These are phyloP conservation scores for Protobothrops mucrosquamatus DNA, from an alignment of 2,113 vertebrate species.

Conservation along the genomic window DNA sequence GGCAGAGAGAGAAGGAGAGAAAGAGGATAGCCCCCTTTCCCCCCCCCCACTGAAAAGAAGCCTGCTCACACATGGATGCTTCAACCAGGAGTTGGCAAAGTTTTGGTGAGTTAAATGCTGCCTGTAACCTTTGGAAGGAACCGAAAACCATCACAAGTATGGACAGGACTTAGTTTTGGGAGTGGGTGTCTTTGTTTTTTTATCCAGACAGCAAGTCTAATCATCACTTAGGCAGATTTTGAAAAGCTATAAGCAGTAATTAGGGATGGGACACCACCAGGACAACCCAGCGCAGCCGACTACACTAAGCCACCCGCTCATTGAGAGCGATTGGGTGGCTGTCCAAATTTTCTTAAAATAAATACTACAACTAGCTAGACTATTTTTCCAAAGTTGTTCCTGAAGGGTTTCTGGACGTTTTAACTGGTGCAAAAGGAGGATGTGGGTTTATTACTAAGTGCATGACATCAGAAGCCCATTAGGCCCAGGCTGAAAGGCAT, in stretches of 20 bases:
- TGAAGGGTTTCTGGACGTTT: not conserved
- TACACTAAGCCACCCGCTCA: not conserved
- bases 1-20: not conserved
- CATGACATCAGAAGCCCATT: not conserved
- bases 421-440: not conserved
- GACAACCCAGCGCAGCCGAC: not conserved
- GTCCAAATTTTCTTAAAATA: not conserved
- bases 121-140: not conserved
- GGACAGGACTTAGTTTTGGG: not conserved
- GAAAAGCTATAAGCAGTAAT: not conserved
- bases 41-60: slow-evolving; percentile 1
- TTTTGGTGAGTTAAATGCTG: not conserved
- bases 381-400: not conserved
- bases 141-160: not conserved
- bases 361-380: not conserved
- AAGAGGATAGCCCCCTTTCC: not conserved
- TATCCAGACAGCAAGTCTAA: not conserved
- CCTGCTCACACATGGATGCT: slow-evolving; percentile 68
- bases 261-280: not conserved
- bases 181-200: not conserved
- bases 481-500: not conserved
- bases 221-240: not conserved
- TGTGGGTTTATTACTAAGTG: not conserved
- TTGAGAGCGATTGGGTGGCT: not conserved
- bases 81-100: not conserved